Conservation (phyloP, 2,113 vertebrate genomes). For the Phyllostomus discolor region DNA sequence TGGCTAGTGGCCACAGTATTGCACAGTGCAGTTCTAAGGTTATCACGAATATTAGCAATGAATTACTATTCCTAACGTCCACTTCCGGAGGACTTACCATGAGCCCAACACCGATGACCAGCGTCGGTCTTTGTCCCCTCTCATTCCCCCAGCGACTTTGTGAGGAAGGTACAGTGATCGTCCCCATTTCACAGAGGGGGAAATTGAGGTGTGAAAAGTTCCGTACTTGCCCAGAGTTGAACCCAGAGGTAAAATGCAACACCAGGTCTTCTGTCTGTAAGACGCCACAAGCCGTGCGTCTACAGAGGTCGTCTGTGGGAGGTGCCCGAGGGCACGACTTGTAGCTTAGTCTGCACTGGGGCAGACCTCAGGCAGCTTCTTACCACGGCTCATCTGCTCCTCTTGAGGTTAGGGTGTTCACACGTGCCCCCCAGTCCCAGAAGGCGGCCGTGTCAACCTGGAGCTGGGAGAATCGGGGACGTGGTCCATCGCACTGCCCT, state of each 20-base stretch:
- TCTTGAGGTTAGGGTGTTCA: neutral
- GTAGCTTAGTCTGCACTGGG: neutral
- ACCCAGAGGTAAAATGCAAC: neutral
- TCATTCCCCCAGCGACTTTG: neutral
- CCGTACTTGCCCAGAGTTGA: neutral
- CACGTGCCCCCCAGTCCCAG: neutral
- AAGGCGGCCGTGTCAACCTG: neutral
- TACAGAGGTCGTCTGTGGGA: neutral
- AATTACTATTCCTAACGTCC: neutral
- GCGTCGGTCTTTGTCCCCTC: neutral
- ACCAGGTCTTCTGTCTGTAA: neutral
- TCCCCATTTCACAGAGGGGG: neutral
- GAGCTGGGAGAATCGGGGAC: fast-evolving
- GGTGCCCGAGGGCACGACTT: fast-evolving
- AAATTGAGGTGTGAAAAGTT: neutral
- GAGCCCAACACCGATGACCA: neutral
- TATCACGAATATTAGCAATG: neutral
- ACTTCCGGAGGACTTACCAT: neutral
- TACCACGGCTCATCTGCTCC: neutral
- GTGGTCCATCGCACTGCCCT: neutral
- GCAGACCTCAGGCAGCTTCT: neutral
- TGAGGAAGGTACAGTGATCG: neutral
- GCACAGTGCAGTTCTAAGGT: neutral
- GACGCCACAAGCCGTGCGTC: fast-evolving
- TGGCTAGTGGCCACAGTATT: neutral